A percentile compares a stretch with the other conserved stretches of the same genome.
phyloP scores from a whole-genome alignment of 2,888 invertebrate species.

The Carcina quercana region DNA sequence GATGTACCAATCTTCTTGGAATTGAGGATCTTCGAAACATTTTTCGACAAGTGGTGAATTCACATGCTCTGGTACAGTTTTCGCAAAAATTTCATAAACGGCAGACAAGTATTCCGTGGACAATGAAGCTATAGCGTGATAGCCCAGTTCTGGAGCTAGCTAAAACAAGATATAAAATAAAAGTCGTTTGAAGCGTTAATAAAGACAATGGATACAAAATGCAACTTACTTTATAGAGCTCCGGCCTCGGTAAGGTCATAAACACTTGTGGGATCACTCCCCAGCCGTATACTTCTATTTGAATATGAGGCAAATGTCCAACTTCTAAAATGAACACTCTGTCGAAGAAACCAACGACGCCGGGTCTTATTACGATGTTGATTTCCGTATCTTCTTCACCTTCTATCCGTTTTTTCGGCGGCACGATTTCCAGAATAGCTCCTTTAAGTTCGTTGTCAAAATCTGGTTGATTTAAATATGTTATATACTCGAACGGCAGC shows the following conservation, averaged over 20 bases:
- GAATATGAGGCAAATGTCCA: constrained; percentile 67
- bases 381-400: constrained; percentile 52
- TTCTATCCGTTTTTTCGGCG: constrained; percentile 49
- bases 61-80: constrained; percentile 32
- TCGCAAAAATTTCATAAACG: constrained; percentile 43
- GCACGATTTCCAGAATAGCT: constrained; percentile 58
- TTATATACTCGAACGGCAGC: constrained; percentile 57
- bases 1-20: constrained; percentile 50
- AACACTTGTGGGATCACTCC: constrained; percentile 76
- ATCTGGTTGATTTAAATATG: constrained; percentile 42
- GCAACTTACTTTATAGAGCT: constrained; percentile 32
- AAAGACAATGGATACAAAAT: neutral
- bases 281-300: constrained; percentile 71
- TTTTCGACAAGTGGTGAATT: constrained; percentile 49
- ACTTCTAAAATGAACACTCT: constrained; percentile 66
- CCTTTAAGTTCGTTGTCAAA: constrained; percentile 48
- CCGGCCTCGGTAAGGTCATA: constrained; percentile 57
- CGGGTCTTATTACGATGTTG: constrained; percentile 66
- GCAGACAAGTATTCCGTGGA: constrained; percentile 52
- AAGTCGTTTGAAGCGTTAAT: neutral
- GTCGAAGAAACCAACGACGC: constrained; percentile 69
- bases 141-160: constrained; percentile 50
- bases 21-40: constrained; percentile 52
- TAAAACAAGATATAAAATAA: constrained; percentile 20
- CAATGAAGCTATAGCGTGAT: constrained; percentile 59